These are phyloP conservation scores for Acromyrmex heyeri DNA, from an alignment of 1,140 invertebrate genomes.

Conservation along the genomic window DNA sequence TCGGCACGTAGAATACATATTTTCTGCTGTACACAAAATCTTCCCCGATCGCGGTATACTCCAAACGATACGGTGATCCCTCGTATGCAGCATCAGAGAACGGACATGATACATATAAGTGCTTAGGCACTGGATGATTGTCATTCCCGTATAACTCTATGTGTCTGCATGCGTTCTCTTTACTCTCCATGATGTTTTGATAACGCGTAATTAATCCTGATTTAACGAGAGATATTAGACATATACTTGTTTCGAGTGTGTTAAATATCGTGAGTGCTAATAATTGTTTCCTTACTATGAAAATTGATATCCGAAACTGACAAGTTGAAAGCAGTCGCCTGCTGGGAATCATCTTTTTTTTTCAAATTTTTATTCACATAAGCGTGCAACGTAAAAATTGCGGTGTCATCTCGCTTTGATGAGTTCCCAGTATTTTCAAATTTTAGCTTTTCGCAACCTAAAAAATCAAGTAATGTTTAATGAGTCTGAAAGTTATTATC, in stretches of 20 bases:
- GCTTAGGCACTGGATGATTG: constrained; percentile 50
- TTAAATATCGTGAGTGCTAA: background rate
- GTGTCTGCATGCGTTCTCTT: constrained; percentile 74
- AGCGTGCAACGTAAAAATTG: constrained; percentile 76
- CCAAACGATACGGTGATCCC: constrained; percentile 77
- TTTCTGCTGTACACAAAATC: constrained; percentile 80
- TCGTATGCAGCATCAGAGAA: constrained; percentile 77
- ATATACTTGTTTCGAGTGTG: background rate
- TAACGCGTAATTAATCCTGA: constrained; percentile 80
- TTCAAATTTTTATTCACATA: constrained; percentile 73
- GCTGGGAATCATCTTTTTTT: constrained; percentile 14
- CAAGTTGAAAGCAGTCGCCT: constrained; percentile 83
- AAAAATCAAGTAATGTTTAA: constrained; percentile 5
- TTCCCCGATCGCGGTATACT: constrained; percentile 75
- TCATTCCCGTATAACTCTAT: constrained; percentile 71
- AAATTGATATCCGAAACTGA: constrained; percentile 78
- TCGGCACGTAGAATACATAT: constrained; percentile 82
- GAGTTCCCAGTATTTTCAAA: constrained; percentile 72
- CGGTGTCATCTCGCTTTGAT: constrained; percentile 39
- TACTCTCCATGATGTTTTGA: constrained; percentile 75
- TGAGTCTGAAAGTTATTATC: background rate
- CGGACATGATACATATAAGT: constrained; percentile 81
- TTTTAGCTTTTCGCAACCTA: constrained; percentile 78
- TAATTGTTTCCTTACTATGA: constrained; percentile 75
- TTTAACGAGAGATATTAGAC: background rate